Base-by-base conservation (phyloP, 2,888 invertebrate genomes). In the Cosmopolites sordidus region DNA sequence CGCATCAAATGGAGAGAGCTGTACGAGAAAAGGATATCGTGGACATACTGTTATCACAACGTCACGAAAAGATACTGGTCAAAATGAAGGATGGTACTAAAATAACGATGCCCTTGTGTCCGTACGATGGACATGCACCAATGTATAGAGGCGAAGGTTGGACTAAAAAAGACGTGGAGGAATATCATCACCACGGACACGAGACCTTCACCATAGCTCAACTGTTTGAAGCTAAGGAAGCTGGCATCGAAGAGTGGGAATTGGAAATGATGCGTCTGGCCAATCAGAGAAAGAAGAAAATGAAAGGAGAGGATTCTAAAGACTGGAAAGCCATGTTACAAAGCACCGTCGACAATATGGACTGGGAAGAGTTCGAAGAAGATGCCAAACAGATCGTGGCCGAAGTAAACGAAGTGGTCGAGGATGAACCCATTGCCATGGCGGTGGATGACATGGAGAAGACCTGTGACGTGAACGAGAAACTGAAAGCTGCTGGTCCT, bases 141-240 rank as follows among this genome's bases (percentile, higher is more conserved):
- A 78, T 88, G 57, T 86, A 78, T 66, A 83, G 87, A 65, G 88
- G 88, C 0, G 82, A 85, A 65, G 89, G 89, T n/a, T 82, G 84
- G 48, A 71, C 86, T 1, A 80, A 76, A 65, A 82, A 82, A 63
- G 79, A 83, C 27, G 80, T 72, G 15, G 73, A 73, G 61, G 73
- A 73, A 51, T 69, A 63, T 40, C 73, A 73, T 61, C 73, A 73
- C 52, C 72, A 73, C 55, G 66, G 66, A 11, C 67, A 63, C 57
- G 71, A 71, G 59, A 73, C 73, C 0, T 71, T 72, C 67, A 79
- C 82, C 17, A 71, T 86, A 8, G 82, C 79, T 48, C 83, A 83
- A 73, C 82, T 87, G 63, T 87, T 72, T 44, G 71, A 72, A 59
- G 70, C 71, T 1, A 71, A 71, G 62, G 71, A 72, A 58, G 65